A percentile compares a stretch with the other conserved stretches of the same genome.
Evolutionary conservation across 2,888 invertebrate genomes (phyloP).

Genomic region (Ophion slaviceki): DNA sequence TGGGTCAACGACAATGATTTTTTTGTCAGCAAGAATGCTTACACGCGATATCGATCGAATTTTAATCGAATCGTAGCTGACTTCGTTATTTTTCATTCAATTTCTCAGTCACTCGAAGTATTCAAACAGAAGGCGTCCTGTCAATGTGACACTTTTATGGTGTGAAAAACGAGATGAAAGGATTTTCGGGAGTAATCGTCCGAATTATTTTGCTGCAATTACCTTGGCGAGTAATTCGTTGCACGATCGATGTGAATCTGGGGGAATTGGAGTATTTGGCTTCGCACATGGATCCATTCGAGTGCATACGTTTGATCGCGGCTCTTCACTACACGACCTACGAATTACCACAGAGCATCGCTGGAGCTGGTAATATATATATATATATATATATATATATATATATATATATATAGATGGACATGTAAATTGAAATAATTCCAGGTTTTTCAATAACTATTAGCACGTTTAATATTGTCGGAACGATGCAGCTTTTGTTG

Average conservation of each 20-base stretch:
- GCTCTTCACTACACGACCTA: conserved; percentile 85
- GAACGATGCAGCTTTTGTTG: too few relatives aligned
- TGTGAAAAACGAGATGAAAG: conserved; percentile 25
- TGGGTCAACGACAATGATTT: neutral
- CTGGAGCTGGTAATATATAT: conserved; percentile 81
- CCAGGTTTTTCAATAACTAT: too few relatives aligned
- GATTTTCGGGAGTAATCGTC: neutral
- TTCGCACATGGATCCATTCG: conserved; percentile 85
- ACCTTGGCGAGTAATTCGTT: neutral
- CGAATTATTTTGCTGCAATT: conserved; percentile 17
- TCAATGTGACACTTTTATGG: conserved; percentile 1
- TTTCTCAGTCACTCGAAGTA: neutral
- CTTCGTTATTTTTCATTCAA: neutral
- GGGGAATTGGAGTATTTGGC: conserved; percentile 85
- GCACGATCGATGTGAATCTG: conserved; percentile 79
- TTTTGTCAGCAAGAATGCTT: neutral
- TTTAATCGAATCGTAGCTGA: neutral
- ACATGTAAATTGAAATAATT: too few relatives aligned
- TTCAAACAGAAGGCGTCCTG: neutral
- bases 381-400: too few relatives aligned
- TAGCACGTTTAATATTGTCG: too few relatives aligned
- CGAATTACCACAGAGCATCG: conserved; percentile 83
- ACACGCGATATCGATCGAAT: neutral
- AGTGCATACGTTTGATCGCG: conserved; percentile 86
- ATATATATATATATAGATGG: too few relatives aligned